Percentiles rank a stretch among this genome's conserved stretches.
Conservation (phyloP, 2,113 vertebrate genomes). For the Cebus imitator region DNA sequence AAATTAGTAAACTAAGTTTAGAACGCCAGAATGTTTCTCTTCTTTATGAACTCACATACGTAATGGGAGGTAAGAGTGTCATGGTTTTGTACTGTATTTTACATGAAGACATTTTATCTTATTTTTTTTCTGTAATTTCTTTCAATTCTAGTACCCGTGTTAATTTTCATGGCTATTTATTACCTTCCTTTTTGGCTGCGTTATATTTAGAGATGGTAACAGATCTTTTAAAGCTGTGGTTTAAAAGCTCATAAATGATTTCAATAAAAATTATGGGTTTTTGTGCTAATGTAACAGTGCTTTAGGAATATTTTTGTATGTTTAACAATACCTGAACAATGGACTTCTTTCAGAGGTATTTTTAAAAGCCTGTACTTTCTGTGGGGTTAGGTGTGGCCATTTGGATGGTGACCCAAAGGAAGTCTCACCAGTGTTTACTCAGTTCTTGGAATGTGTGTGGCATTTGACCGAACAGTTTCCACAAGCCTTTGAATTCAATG, state of each 20-base stretch:
- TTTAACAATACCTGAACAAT: not conserved
- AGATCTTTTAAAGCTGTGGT: conserved; percentile 5
- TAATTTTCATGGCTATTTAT: not conserved
- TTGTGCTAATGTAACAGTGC: not conserved
- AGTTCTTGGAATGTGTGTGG: conserved; percentile 98
- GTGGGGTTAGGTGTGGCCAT: conserved; percentile 94
- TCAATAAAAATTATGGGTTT: not conserved
- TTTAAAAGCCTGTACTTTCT: conserved; percentile 81
- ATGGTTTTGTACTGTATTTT: not conserved
- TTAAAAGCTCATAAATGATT: conserved; percentile 31
- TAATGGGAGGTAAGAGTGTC: not conserved
- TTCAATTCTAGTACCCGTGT: not conserved
- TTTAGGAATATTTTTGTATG: not conserved
- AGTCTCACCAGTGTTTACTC: conserved; percentile 96
- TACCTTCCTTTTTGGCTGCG: not conserved
- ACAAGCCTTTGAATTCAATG: conserved; percentile 95
- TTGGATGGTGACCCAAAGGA: conserved; percentile 95
- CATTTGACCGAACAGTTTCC: conserved; percentile 96
- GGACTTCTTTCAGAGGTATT: conserved; percentile 51
- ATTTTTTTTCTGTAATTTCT: not conserved
- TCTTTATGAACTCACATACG: not conserved
- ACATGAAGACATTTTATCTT: not conserved
- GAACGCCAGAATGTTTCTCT: not conserved
- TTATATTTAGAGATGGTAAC: not conserved
- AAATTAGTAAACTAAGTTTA: not conserved